Base-by-base conservation (phyloP, 2,888 invertebrate genomes). In the Spilosoma lubricipeda region DNA sequence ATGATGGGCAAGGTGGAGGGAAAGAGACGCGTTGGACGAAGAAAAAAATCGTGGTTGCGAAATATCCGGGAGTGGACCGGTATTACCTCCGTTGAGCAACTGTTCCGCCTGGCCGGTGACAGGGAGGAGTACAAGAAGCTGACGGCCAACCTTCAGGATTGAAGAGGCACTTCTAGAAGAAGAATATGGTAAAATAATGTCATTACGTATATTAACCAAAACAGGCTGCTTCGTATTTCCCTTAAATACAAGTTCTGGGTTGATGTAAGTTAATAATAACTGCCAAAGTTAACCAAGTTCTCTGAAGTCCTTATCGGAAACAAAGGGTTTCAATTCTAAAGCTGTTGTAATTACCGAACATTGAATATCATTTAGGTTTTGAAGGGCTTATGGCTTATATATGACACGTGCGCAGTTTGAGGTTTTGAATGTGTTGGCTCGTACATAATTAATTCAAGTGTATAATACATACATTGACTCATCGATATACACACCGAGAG, bases 121-220 rank as follows among this genome's bases (percentile, higher is more conserved):
- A n/a, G n/a, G n/a, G n/a, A n/a, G n/a, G n/a, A n/a, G n/a, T n/a
- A n/a, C n/a, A n/a, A n/a, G n/a, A n/a, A n/a, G n/a, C n/a, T n/a
- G n/a, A n/a, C n/a, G n/a, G n/a, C n/a, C n/a, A n/a, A n/a, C n/a
- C n/a, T n/a, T n/a, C n/a, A n/a, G n/a, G n/a, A n/a, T n/a, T n/a
- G n/a, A n/a, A n/a, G n/a, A n/a, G n/a, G n/a, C n/a, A n/a, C n/a
- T n/a, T n/a, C n/a, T n/a, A n/a, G n/a, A n/a, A n/a, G n/a, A n/a
- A n/a, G n/a, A n/a, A n/a, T n/a, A n/a, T n/a, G 48, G 36, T 42
- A 64, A 39, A 65, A 67, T 75, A 71, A 76, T 74, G 52, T 64
- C 45, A 72, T 39, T 68, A 78, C 69, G 73, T 70, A 82, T 77
- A 77, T 77, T 81, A 75, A 67, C 20, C 75, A 42, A 66, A 52